Evolutionary conservation across 2,888 invertebrate genomes (phyloP).

Genomic region (Agriopis marginaria): DNA sequence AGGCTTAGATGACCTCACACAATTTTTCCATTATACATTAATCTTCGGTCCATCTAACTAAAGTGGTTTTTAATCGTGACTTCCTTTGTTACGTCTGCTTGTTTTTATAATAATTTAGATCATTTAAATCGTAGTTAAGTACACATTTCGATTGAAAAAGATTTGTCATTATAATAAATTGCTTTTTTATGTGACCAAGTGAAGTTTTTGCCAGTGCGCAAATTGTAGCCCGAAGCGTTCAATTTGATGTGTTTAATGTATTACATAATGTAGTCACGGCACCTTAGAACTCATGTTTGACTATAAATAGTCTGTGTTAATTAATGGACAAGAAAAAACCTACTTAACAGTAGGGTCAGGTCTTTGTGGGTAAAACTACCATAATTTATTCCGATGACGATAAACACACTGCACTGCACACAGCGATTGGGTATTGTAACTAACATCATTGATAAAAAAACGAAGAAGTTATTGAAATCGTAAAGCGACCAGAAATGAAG

Average conservation of each 20-base stretch:
- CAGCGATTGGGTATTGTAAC: neutral
- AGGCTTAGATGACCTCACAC: conserved; percentile 45
- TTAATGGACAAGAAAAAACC: neutral
- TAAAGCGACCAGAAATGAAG: neutral
- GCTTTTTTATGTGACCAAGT: conserved; percentile 36
- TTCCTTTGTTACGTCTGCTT: conserved; percentile 60
- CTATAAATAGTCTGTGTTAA: neutral
- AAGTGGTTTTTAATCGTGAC: conserved; percentile 72
- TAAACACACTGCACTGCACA: neutral
- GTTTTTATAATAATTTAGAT: conserved; percentile 55
- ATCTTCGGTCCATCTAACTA: conserved; percentile 46
- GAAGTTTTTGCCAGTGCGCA: conserved; percentile 35
- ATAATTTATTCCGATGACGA: conserved; percentile 2
- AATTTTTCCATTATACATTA: conserved; percentile 56
- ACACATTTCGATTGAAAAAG: conserved; percentile 50
- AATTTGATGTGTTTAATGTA: conserved; percentile 21
- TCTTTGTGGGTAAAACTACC: neutral
- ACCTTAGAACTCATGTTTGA: neutral
- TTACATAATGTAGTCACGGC: conserved; percentile 17
- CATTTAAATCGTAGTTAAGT: conserved; percentile 55
- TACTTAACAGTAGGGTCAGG: neutral
- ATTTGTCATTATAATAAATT: conserved; percentile 48
- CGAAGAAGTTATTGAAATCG: neutral
- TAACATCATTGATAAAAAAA: neutral
- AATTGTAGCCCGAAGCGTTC: conserved; percentile 35